Evolutionary conservation across 2,888 invertebrate species (phyloP), one percentile per base, ranked within the genome.

Genomic region (Lobophora halterata): DNA sequence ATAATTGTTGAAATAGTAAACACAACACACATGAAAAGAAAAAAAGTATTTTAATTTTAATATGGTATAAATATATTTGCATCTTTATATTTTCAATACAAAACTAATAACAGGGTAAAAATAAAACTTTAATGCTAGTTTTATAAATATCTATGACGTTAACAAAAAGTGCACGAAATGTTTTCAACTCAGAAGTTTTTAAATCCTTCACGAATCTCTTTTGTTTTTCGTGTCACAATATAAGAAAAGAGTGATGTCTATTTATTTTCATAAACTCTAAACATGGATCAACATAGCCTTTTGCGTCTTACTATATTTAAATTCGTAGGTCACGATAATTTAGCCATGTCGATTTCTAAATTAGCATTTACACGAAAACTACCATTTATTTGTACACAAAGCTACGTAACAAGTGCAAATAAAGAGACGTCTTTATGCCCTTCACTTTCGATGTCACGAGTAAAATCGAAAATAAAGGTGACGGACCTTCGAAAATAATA

Each of bases 301-400:
- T 5, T 17, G 5, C 5, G n/a, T 47, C 25, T 4, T 3, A 13
- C 36, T 13, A 21, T 16, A 10, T 19, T 12, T 42, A 34, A 36
- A 39, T 42, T 34, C 27, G 33, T 16, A 26, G 16, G 31, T 24
- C 38, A 28, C 33, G 38, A 25, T 9, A 9, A 36, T 7, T 24
- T 7, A 8, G 26, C 21, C 39, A 43, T 46, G 47, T 52, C 37
- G 55, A 46, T 55, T 53, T 54, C 50, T 37, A 55, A 60, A 55
- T 62, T 61, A 62, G 37, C 60, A 58, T 42, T 11, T 50, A 9
- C 27, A 45, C 27, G 49, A 46, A 33, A 52, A 49, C 19, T 29
- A 31, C 27, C 46, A 18, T 52, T 49, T 45, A 39, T 41, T 48
- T 40, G 28, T 25, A 27, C n/a, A n/a, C n/a, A n/a, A n/a, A n/a